Conservation (phyloP, 2,797 vertebrate genomes). For the Karalla daura region DNA sequence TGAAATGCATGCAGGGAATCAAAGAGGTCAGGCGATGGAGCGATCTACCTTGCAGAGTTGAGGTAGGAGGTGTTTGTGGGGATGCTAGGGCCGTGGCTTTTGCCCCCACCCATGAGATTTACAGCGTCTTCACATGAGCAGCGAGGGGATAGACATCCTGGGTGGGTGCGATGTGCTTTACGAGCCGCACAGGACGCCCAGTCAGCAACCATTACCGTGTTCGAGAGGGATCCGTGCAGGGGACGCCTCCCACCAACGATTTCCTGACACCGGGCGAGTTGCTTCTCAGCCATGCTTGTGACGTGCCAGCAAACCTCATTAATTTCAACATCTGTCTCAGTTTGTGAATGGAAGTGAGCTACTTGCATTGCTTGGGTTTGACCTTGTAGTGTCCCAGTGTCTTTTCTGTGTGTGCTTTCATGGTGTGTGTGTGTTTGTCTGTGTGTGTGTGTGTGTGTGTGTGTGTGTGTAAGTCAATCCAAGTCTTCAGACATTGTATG, state of each 20-base stretch:
- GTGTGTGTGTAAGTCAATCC: too few relatives aligned
- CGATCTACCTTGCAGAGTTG: conserved; percentile 39
- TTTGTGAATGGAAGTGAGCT: conserved; percentile 6
- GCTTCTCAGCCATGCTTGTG: conserved; percentile 37
- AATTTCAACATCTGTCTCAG: conserved; percentile 25
- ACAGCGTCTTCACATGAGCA: conserved; percentile 35
- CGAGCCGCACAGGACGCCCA: conserved; percentile 26
- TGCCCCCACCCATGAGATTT: conserved; percentile 53
- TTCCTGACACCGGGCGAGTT: conserved; percentile 36
- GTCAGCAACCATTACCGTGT: conserved; percentile 54
- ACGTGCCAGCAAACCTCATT: conserved; percentile 37
- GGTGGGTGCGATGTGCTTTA: conserved; percentile 58
- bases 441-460: too few relatives aligned
- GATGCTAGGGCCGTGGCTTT: conserved; percentile 26
- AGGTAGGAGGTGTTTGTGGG: background rate
- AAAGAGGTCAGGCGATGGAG: conserved; percentile 62
- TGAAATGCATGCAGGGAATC: conserved; percentile 49
- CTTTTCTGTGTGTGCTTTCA: conserved; percentile 17
- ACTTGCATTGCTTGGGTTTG: background rate
- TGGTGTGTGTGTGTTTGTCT: too few relatives aligned
- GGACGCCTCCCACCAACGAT: conserved; percentile 51
- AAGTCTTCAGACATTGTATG: background rate
- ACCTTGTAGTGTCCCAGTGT: background rate
- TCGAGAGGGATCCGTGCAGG: conserved; percentile 46
- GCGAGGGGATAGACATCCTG: conserved; percentile 12